Evolutionary conservation across 2,113 vertebrate species (phyloP), one percentile per base, ranked within the genome.

Genomic region (Kryptolebias marmoratus): DNA sequence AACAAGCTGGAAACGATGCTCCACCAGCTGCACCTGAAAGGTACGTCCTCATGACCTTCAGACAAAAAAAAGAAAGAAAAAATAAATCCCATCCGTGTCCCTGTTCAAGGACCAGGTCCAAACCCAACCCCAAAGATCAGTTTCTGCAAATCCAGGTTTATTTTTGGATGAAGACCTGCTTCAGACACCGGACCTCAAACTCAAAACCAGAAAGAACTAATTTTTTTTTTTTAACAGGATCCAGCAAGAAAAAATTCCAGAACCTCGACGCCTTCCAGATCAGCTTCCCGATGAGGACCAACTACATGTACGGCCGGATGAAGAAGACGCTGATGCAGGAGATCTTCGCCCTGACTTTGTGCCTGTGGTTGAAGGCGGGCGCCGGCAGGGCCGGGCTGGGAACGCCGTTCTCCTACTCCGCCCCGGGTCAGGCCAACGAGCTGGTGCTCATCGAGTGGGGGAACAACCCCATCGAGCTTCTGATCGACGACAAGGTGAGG

Each of bases 361-460:
- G 94, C 61, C 75, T 94, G n/a, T 93, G 94, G 93, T 87, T 95
- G 50, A 94, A 93, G 68, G 81, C 85, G 0, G 92, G 90, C 1
- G 56, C 59, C 11, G 84, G 83, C 9, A 83, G 84, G 13, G 83
- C 81, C 0, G 83, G 89, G n/a, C 73, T 94, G 44, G 94, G 94
- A 5, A 95, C 94, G 0, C 93, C 94, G 0, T 93, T 95, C 64
- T 95, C 94, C 32, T 95, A 95, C 88, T 94, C 94, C 0, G 92
- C 89, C 1, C 93, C 94, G 0, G 94, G 93, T 39, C 94, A 95
- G 81, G 76, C 94, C n/a, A 95, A 95, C 0, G 93, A 95, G 42
- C 80, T 95, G 80, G 93, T 94, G 56, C 93, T 95, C 48, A 94
- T 95, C 1, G 93, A 95, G 85, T 94, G 93, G 94, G 94, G 92